A percentile compares a stretch with the other conserved stretches of the same genome.
Conservation (phyloP, 2,888 invertebrate species). For the Sicus ferrugineus region DNA sequence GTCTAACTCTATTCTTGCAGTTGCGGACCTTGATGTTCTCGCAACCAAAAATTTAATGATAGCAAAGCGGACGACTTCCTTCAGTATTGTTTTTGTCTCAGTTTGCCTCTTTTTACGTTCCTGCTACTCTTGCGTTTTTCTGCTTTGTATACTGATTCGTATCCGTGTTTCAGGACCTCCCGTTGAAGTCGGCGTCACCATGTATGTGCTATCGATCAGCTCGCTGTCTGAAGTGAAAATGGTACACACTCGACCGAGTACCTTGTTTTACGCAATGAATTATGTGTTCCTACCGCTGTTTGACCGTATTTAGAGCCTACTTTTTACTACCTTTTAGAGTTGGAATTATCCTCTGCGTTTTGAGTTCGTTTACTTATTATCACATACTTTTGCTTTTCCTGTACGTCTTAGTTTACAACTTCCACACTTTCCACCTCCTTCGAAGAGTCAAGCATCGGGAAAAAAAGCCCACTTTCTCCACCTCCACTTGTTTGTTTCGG, state of each 20-base stretch:
- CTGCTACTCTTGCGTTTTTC: not conserved
- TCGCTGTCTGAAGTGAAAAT: constrained; percentile 98
- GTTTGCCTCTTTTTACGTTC: constrained; percentile 1
- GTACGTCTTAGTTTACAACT: not conserved
- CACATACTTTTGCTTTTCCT: no score
- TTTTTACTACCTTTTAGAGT: constrained; percentile 14
- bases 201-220: constrained; percentile 98
- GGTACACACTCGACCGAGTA: constrained; percentile 72
- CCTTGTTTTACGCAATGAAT: constrained; percentile 45
- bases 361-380: constrained; percentile 24
- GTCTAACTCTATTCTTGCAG: not conserved
- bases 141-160: constrained; percentile 40
- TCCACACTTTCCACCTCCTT: not conserved
- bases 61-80: not conserved
- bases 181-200: constrained; percentile 97
- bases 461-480: no score
- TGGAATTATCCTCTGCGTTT: constrained; percentile 20
- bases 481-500: no score
- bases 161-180: constrained; percentile 85
- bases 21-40: no score
- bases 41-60: not conserved
- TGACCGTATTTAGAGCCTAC: constrained; percentile 6
- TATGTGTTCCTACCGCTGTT: constrained; percentile 23
- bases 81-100: not conserved
- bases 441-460: no score